Percentiles rank a stretch among this genome's conserved stretches.
These are phyloP conservation scores for Halichoerus grypus DNA, from an alignment of 2,113 vertebrate genomes.

Conservation along the genomic window DNA sequence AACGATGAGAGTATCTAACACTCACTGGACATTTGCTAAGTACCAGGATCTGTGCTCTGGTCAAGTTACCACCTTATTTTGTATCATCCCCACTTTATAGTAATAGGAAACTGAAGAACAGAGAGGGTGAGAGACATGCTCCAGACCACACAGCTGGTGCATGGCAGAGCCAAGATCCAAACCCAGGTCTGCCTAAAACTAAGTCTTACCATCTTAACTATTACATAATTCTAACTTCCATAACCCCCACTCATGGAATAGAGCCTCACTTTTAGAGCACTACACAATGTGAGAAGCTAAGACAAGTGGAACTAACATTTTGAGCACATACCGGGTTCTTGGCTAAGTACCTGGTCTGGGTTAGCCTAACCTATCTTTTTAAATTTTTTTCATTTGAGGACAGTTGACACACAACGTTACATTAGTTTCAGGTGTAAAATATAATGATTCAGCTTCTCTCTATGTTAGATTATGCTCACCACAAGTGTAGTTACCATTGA, in stretches of 20 bases:
- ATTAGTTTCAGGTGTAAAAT: background rate
- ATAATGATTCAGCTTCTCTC: background rate
- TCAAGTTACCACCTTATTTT: background rate
- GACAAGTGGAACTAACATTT: background rate
- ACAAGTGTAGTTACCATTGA: background rate
- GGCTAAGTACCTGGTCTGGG: background rate
- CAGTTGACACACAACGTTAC: background rate
- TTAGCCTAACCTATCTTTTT: background rate
- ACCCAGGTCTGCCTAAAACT: background rate
- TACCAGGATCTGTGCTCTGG: background rate
- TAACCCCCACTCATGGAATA: background rate
- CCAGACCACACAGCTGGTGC: background rate
- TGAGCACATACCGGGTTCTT: background rate
- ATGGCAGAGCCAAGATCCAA: background rate
- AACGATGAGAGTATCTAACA: background rate
- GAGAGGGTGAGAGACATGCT: background rate
- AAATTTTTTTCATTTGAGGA: background rate
- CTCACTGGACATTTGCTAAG: background rate
- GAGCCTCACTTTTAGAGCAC: background rate
- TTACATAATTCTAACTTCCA: background rate
- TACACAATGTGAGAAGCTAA: background rate
- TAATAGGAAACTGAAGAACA: background rate
- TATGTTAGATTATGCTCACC: background rate
- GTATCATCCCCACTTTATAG: background rate
- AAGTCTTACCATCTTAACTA: background rate